Evolutionary conservation across 2,113 vertebrate genomes (phyloP), one percentile per base, ranked within the genome.

Genomic region (Holacanthus passer): DNA sequence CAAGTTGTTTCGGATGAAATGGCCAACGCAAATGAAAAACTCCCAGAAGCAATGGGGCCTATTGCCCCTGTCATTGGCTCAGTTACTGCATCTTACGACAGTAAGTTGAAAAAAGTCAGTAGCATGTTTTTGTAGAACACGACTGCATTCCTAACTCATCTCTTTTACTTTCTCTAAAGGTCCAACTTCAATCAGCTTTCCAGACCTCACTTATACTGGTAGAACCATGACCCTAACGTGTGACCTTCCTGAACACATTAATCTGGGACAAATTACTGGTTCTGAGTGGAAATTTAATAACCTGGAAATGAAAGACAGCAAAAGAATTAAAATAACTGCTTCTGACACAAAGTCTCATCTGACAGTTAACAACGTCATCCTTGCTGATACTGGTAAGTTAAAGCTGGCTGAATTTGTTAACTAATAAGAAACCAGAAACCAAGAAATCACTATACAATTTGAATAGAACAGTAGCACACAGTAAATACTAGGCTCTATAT

Each of bases 321-420:
- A 0, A 22, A 86, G 80, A 55, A 50, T 77, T 27, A 8, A 3
- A 31, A 17, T 29, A 37, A 45, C n/a, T n/a, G 7, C 1, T 41
- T 13, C 11, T 17, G 13, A 1, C 5, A 1, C 0, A 2, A 31
- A 0, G 2, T 90, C 78, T 8, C 13, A 0, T 1, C 88, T 95
- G 19, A 81, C 1, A 55, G 3, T 94, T 8, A 67, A 4, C 0
- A 84, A 53, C 0, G 35, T 84, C 9, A 84, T 81, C 50, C 17
- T 22, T 43, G 24, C 29, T 5, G 89, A 95, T 76, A 59, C 1
- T 3, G 94, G 94, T 95, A 55, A 91, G 93, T 87, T 1, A 58
- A 24, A 19, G 22, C 2, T 67, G 1, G 9, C n/a, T 41, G 5
- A 7, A 47, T 32, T 35, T 60, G 14, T 31, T 60, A 7, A 58